Evolutionary conservation across 2,113 vertebrate genomes (phyloP), one percentile per base, ranked within the genome.

Genomic region (Phyllostomus discolor): DNA sequence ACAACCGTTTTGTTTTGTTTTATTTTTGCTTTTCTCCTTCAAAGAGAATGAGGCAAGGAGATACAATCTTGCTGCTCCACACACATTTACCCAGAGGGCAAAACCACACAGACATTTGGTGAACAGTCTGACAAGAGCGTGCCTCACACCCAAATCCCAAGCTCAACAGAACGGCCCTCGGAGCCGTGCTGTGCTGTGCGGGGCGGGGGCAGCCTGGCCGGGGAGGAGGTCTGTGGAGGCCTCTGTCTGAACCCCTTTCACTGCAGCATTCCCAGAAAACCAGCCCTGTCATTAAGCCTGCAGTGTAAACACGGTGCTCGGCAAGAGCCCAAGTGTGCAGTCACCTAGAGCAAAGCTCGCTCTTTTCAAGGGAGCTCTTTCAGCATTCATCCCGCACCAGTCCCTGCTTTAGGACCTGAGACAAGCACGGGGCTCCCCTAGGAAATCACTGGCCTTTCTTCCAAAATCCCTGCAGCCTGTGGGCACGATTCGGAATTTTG

Each of bases 231-330:
- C 85, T 4, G 0, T 2, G 24, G 62, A 86, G 85, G 38, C 90
- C 88, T 93, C 83, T 43, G 41, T 79, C 69, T 72, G 91, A 52
- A 70, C 75, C 79, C 38, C 50, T 87, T 89, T 90, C 75, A 35
- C 52, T 38, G 69, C 33, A 22, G 24, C 85, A 88, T 57, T 95
- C 90, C 85, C 96, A 86, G 69, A 88, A 95, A 88, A 43, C 24
- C 46, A 83, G 67, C 38, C 38, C 84, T 78, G 64, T 95, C 69
- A 64, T 95, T 94, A 94, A 80, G 48, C 12, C 72, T 81, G 41
- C 70, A 95, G 46, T 92, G 85, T 80, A 86, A 97, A 95, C 93
- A 92, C 2, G 0, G 7, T 52, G 73, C 33, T 85, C 35, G 12
- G 88, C 88, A 80, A 79, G 92, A 73, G 46, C 88, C n/a, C 0